These are phyloP conservation scores for Colistium nudipinnis DNA, from an alignment of 2,113 vertebrate genomes.

Conservation along the genomic window DNA sequence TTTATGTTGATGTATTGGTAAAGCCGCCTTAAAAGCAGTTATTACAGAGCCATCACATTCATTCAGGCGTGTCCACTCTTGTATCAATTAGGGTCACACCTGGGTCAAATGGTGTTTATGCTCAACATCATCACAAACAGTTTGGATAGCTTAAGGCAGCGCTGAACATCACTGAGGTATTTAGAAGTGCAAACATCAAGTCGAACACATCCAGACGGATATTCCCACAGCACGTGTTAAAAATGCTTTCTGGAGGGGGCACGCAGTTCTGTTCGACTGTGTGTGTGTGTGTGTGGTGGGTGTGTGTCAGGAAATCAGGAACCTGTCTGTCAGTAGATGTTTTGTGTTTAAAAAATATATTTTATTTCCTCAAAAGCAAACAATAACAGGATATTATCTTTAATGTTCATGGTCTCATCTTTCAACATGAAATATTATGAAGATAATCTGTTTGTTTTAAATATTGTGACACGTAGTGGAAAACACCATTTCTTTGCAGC, in stretches of 20 bases:
- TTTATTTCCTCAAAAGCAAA: too few relatives aligned
- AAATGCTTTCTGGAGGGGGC: conserved; percentile 11
- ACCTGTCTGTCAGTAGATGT: too few relatives aligned
- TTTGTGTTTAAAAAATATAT: too few relatives aligned
- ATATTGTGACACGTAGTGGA: too few relatives aligned
- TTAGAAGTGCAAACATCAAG: conserved; percentile 20
- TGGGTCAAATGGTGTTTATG: conserved; percentile 41
- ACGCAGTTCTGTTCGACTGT: neutral
- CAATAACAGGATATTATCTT: too few relatives aligned
- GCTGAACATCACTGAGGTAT: conserved; percentile 13
- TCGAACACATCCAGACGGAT: conserved; percentile 11
- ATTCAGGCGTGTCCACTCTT: conserved; percentile 48
- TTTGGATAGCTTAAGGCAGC: conserved; percentile 29
- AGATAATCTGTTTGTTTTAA: too few relatives aligned
- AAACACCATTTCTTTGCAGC: too few relatives aligned
- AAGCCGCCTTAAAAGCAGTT: conserved; percentile 52
- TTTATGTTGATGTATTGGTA: conserved; percentile 45
- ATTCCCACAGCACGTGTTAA: neutral
- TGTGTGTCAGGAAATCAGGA: too few relatives aligned
- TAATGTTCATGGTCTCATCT: too few relatives aligned
- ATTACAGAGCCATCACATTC: conserved; percentile 32
- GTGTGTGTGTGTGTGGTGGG: neutral
- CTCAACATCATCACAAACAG: conserved; percentile 19
- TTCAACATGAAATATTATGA: too few relatives aligned
- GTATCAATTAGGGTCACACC: conserved; percentile 33